phyloP scores from a whole-genome alignment of 1,140 invertebrate species.

The Drosophila persimilis region DNA sequence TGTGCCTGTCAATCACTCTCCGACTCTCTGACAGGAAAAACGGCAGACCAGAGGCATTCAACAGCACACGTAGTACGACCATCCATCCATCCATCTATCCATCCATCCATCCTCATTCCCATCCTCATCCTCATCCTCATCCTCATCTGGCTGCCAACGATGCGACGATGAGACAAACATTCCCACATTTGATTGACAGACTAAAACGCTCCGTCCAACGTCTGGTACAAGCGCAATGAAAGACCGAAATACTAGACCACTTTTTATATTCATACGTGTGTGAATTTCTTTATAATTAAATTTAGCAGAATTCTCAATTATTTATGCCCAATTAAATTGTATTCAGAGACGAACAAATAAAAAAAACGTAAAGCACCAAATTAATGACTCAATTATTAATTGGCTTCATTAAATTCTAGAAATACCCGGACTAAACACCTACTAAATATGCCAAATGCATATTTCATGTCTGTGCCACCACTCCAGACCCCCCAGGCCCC shows the following conservation, averaged over 20 bases:
- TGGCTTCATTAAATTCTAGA: constrained; percentile 42
- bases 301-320: constrained; percentile 46
- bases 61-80: constrained; percentile 5
- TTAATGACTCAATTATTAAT: constrained; percentile 59
- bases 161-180: constrained; percentile 52
- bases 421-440: constrained; percentile 53
- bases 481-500: constrained; percentile 2
- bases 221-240: constrained; percentile 12
- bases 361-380: constrained; percentile 5
- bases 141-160: constrained; percentile 47
- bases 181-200: constrained; percentile 52
- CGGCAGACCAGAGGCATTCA: constrained; percentile 12
- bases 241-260: constrained; percentile 10
- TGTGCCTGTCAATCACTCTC: constrained; percentile 76
- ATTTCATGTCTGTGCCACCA: constrained; percentile 35
- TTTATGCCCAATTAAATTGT: constrained; percentile 54
- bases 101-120: constrained; percentile 25
- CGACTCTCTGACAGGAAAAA: constrained; percentile 53
- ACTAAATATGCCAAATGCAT: constrained; percentile 57
- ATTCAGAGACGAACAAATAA: constrained; percentile 1
- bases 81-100: constrained; percentile 37
- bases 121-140: constrained; percentile 31
- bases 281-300: constrained; percentile 28
- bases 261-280: background rate
- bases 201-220: constrained; percentile 34